phyloP scores from a whole-genome alignment of 2,888 invertebrate genomes.

The Stenichneumon culpator region DNA sequence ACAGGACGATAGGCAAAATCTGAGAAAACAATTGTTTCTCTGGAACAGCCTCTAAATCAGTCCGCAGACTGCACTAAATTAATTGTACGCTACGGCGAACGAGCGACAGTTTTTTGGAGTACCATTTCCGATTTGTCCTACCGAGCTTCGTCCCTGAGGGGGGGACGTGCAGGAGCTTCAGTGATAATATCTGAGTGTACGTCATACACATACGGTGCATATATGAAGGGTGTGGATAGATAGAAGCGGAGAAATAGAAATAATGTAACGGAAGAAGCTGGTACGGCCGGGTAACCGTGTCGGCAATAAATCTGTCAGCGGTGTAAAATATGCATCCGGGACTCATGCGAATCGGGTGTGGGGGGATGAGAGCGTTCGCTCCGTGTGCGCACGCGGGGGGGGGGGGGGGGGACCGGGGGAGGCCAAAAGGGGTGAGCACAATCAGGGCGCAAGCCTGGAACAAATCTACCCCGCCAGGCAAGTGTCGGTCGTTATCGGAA shows the following conservation, averaged over 20 bases:
- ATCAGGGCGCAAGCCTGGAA: constrained; percentile 81
- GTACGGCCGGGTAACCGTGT: constrained; percentile 76
- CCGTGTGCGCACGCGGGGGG: constrained; percentile 42
- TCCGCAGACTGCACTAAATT: not conserved
- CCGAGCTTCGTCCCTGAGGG: not conserved
- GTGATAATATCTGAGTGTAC: constrained; percentile 27
- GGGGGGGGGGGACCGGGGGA: constrained; percentile 52
- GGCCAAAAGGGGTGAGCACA: constrained; percentile 74
- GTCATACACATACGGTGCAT: constrained; percentile 20
- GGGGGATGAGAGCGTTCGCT: constrained; percentile 31
- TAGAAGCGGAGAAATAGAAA: constrained; percentile 70
- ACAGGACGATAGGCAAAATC: not conserved
- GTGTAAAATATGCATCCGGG: constrained; percentile 81
- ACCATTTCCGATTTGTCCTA: constrained; percentile 16
- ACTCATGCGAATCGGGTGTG: constrained; percentile 52
- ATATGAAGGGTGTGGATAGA: constrained; percentile 62
- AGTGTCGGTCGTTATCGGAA: constrained; percentile 81
- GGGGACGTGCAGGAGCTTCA: constrained; percentile 52
- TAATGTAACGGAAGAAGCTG: constrained; percentile 76
- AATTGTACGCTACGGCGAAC: not conserved
- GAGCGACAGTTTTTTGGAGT: not conserved
- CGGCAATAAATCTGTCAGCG: constrained; percentile 82
- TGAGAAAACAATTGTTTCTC: not conserved
- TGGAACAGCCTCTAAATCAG: not conserved
- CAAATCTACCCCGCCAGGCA: constrained; percentile 78